Evolutionary conservation across 2,888 invertebrate genomes (phyloP).

Genomic region (Mesodorylaimus sp.): DNA sequence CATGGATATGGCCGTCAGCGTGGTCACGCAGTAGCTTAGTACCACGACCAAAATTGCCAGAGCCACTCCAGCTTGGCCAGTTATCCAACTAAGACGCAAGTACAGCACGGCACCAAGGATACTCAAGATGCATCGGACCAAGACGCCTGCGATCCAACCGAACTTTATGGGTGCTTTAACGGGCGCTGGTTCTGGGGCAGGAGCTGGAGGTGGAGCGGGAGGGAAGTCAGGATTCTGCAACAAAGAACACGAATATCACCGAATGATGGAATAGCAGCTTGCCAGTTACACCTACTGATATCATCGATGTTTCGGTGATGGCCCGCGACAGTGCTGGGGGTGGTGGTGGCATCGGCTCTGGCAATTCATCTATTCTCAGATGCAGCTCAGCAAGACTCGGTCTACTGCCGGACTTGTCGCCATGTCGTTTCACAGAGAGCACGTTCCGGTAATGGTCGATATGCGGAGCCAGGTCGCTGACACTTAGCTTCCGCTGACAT

Average conservation of each 20-base stretch:
- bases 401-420: constrained; percentile 31
- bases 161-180: constrained; percentile 57
- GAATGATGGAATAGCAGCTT: too few relatives aligned
- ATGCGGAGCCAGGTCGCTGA: constrained; percentile 28
- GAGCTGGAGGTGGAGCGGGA: too few relatives aligned
- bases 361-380: too few relatives aligned
- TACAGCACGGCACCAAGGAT: constrained; percentile 99
- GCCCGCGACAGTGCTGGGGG: too few relatives aligned
- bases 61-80: constrained; percentile 68
- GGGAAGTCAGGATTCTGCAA: too few relatives aligned
- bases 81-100: constrained; percentile 86
- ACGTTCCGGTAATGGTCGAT: constrained; percentile 38
- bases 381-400: constrained; percentile 34
- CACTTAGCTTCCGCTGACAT: neutral
- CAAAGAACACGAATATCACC: too few relatives aligned
- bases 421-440: constrained; percentile 25
- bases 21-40: constrained; percentile 39
- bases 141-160: constrained; percentile 89
- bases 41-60: constrained; percentile 23
- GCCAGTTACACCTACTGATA: too few relatives aligned
- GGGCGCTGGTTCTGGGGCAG: too few relatives aligned
- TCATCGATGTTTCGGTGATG: too few relatives aligned
- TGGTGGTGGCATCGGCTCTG: too few relatives aligned
- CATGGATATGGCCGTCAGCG: constrained; percentile 83
- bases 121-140: constrained; percentile 72